Conservation (phyloP, 2,113 vertebrate species). For the Actenoides hombroni region DNA sequence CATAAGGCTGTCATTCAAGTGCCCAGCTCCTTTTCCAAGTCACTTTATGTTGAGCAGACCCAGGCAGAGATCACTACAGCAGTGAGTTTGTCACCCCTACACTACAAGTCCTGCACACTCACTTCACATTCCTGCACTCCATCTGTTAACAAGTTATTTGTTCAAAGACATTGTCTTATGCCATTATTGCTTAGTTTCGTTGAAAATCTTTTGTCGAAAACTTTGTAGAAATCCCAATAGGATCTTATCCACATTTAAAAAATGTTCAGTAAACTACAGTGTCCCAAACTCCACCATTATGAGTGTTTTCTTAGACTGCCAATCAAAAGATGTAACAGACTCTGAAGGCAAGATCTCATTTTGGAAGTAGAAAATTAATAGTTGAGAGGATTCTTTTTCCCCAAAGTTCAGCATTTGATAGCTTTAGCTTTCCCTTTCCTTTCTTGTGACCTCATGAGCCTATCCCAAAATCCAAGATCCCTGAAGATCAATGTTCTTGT, state of each 20-base stretch:
- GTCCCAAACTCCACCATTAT: not conserved
- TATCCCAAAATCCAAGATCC: not conserved
- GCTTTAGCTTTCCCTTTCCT: not conserved
- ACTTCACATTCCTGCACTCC: not conserved
- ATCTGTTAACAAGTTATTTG: not conserved
- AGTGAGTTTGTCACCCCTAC: rapidly evolving
- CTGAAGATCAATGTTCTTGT: not conserved
- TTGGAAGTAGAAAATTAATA: not conserved
- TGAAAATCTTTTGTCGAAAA: not conserved
- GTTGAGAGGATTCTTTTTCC: not conserved
- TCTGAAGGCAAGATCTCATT: not conserved
- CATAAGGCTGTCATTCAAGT: not conserved
- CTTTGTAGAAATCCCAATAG: not conserved
- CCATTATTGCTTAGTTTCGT: not conserved
- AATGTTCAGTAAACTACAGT: not conserved
- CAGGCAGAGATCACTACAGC: not conserved
- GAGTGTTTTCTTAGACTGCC: not conserved
- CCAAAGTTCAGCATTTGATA: not conserved
- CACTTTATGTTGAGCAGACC: not conserved
- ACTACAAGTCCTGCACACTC: not conserved
- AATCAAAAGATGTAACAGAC: not conserved
- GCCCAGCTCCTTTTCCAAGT: not conserved
- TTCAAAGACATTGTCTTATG: not conserved
- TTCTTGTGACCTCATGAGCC: not conserved
- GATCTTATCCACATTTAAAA: not conserved